Conservation (phyloP, 2,888 invertebrate genomes). For the Drosophila macrospina region DNA sequence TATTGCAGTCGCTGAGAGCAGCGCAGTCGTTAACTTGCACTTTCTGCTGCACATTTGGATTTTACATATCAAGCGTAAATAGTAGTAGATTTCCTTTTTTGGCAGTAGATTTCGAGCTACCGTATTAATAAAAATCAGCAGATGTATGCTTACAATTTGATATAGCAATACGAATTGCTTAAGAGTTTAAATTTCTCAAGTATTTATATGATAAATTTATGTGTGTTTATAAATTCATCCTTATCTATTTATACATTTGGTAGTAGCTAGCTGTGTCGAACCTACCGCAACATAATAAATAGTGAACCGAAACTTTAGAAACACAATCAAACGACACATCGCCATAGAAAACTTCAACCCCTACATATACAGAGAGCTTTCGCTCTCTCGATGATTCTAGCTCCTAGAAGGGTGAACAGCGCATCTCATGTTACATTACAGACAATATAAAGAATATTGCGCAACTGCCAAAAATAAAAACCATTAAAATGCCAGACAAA, state of each 20-base stretch:
- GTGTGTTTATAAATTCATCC: not conserved
- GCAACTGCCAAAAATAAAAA: constrained; percentile 55
- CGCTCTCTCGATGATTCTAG: not conserved
- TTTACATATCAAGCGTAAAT: constrained; percentile 38
- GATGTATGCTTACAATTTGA: not conserved
- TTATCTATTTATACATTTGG: not conserved
- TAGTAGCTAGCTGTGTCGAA: constrained; percentile 25
- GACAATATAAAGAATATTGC: constrained; percentile 64
- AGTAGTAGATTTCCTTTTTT: constrained; percentile 61
- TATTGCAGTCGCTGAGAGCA: constrained; percentile 32
- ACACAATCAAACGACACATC: constrained; percentile 23
- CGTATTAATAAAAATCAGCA: not conserved
- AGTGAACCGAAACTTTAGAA: constrained; percentile 41
- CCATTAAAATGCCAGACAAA: constrained; percentile 25
- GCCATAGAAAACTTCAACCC: constrained; percentile 54
- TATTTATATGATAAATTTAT: not conserved
- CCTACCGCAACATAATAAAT: constrained; percentile 71
- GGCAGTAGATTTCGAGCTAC: not conserved
- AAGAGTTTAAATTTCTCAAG: too few relatives aligned
- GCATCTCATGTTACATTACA: constrained; percentile 20
- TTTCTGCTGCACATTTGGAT: constrained; percentile 64
- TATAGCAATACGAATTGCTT: too few relatives aligned
- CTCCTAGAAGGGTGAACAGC: not conserved
- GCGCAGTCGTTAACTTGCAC: constrained; percentile 64
- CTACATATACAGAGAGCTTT: constrained; percentile 17